phyloP scores from a whole-genome alignment of 2,797 vertebrate genomes.

The Saxicola maurus region DNA sequence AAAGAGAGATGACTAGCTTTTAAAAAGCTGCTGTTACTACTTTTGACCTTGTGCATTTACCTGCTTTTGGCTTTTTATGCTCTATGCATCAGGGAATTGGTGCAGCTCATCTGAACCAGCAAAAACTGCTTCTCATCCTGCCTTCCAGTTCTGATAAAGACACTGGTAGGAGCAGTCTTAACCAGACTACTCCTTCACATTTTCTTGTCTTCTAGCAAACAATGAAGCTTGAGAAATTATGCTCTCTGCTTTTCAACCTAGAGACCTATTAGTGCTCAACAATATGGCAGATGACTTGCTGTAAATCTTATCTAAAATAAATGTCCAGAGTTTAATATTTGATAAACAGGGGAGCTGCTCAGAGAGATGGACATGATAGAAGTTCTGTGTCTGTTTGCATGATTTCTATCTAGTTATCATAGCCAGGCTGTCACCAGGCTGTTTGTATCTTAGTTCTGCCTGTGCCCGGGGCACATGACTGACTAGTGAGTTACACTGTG shows the following conservation, averaged over 20 bases:
- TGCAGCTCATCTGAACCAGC: not conserved
- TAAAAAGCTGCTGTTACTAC: not conserved
- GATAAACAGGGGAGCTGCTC: not conserved
- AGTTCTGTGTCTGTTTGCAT: conserved; percentile 3
- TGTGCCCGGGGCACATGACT: not conserved
- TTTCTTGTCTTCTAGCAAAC: not conserved
- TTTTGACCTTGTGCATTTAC: not conserved
- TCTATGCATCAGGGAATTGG: not conserved
- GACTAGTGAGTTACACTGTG: conserved; percentile 33
- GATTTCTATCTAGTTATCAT: conserved; percentile 32
- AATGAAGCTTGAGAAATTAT: not conserved
- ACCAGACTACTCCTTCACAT: not conserved
- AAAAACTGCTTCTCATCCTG: not conserved
- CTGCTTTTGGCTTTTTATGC: not conserved
- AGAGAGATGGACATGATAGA: not conserved
- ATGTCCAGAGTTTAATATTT: not conserved
- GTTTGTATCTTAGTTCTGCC: conserved; percentile 1
- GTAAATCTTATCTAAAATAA: conserved; percentile 18
- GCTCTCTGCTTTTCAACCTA: conserved; percentile 1
- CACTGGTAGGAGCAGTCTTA: not conserved
- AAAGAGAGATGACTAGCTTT: not conserved
- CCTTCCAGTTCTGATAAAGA: not conserved
- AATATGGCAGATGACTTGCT: not conserved
- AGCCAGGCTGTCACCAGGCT: not conserved
- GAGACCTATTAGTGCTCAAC: not conserved